These are phyloP conservation scores for Mystacides longicornis DNA, from an alignment of 2,888 invertebrate species.

Conservation along the genomic window DNA sequence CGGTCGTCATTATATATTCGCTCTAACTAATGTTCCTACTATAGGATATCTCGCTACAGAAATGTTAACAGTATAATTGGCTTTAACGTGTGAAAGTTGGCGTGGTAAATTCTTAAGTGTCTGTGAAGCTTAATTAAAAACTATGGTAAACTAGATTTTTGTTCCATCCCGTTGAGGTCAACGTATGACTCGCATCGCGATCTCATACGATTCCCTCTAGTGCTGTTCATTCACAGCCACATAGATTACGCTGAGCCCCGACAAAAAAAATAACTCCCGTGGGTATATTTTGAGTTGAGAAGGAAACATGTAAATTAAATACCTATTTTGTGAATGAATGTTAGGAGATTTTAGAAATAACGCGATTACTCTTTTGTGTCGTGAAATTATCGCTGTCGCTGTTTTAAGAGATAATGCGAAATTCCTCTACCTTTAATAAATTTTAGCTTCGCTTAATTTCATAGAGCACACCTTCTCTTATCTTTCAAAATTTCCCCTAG, in stretches of 20 bases:
- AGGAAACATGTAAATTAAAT: constrained; percentile 9
- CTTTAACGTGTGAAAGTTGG: no score
- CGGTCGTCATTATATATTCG: no score
- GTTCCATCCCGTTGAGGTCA: neutral
- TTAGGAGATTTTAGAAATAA: neutral
- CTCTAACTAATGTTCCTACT: no score
- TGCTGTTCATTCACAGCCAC: neutral
- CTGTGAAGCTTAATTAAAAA: no score
- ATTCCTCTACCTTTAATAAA: neutral
- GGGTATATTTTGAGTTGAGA: neutral
- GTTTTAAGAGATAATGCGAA: neutral
- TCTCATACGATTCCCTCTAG: neutral
- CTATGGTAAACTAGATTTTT: neutral
- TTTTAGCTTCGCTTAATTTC: no score
- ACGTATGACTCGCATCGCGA: neutral
- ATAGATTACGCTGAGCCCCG: neutral
- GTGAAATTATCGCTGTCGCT: neutral
- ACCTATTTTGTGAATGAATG: constrained; percentile 3
- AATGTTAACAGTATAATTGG: no score
- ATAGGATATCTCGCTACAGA: no score
- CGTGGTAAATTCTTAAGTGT: no score
- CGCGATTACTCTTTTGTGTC: neutral
- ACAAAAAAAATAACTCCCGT: neutral
- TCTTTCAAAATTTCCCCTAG: neutral
- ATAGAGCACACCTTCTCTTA: neutral